A percentile compares a stretch with the other conserved stretches of the same genome.
Evolutionary conservation across 2,888 invertebrate genomes (phyloP).

Genomic region (Holacanthella duospinosa): DNA sequence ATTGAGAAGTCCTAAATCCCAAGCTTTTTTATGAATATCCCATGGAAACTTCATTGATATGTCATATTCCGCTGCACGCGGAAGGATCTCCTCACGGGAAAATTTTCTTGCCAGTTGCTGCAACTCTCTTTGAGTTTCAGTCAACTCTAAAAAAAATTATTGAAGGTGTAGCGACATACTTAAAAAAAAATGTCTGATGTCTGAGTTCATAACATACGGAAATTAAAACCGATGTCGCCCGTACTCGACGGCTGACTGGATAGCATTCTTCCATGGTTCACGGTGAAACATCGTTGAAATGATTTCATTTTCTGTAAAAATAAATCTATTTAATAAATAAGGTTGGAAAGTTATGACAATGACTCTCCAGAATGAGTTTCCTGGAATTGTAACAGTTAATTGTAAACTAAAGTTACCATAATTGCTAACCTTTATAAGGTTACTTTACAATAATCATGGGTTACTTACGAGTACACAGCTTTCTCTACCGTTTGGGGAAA

Average conservation of each 20-base stretch:
- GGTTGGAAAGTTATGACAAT: no score
- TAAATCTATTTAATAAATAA: no score
- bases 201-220: conserved; percentile 1
- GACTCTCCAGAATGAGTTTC: no score
- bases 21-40: conserved; percentile 48
- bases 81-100: conserved; percentile 47
- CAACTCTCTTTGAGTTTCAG: conserved; percentile 41
- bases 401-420: not conserved
- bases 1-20: conserved; percentile 46
- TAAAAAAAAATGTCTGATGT: not conserved
- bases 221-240: not conserved
- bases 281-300: not conserved
- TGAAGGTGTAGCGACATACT: not conserved
- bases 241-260: not conserved
- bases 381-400: not conserved
- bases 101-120: conserved; percentile 47
- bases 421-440: no score
- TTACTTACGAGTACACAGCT: not conserved
- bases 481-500: not conserved
- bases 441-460: not conserved
- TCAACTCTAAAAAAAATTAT: conserved; percentile 31
- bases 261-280: not conserved
- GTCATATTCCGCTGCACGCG: conserved; percentile 47
- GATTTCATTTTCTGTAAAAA: not conserved
- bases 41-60: conserved; percentile 45